These are phyloP conservation scores for Parasteatoda lunata DNA, from an alignment of 2,888 invertebrate genomes.

Conservation along the genomic window DNA sequence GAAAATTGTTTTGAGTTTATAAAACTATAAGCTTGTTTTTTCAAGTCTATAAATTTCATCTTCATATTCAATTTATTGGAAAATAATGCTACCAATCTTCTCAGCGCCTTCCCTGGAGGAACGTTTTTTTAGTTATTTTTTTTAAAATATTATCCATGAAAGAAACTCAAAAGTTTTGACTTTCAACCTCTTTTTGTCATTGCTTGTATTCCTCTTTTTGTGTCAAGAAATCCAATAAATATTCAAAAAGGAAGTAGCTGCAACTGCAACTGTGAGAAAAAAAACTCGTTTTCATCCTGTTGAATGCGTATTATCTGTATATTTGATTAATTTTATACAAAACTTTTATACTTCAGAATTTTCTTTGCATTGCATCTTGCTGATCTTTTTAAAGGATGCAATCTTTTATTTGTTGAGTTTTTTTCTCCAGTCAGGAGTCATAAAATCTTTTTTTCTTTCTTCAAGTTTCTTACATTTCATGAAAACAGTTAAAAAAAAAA, in stretches of 20 bases:
- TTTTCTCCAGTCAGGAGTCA: background rate
- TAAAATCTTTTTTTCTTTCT: background rate
- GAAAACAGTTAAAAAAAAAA: background rate
- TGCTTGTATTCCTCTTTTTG: background rate
- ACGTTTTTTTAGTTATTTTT: background rate
- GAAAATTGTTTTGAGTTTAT: no score
- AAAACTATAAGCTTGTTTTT: no score
- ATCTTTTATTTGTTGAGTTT: background rate
- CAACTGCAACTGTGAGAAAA: conserved; percentile 1
- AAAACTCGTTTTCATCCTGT: conserved; percentile 33
- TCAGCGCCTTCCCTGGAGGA: background rate
- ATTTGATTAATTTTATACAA: conserved; percentile 56
- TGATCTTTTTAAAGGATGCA: background rate
- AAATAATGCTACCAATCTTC: background rate
- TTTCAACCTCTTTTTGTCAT: conserved; percentile 8
- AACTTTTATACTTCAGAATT: conserved; percentile 34
- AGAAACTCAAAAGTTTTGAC: conserved; percentile 15
- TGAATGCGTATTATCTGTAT: conserved; percentile 54
- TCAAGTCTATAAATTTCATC: no score
- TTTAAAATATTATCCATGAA: background rate
- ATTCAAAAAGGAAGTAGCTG: conserved; percentile 37
- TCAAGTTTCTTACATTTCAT: background rate
- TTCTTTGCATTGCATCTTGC: conserved; percentile 1
- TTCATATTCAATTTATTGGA: background rate
- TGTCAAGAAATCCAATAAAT: conserved; percentile 37